These are phyloP conservation scores for Rhabdomys dilectus DNA, from an alignment of 2,113 vertebrate genomes.

Conservation along the genomic window DNA sequence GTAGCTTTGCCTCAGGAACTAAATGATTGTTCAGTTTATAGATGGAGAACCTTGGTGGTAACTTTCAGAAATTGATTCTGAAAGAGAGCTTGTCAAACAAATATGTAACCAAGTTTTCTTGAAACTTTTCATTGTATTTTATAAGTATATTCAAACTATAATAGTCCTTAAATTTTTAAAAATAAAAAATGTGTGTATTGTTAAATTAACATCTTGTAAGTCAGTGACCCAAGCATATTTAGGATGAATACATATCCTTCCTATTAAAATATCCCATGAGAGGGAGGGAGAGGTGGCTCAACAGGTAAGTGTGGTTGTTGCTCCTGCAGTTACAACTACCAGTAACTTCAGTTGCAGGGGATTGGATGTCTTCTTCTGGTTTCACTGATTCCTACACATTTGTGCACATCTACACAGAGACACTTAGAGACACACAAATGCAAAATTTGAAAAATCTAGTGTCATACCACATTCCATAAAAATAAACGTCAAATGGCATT, in stretches of 20 bases:
- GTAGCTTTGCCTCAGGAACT: background rate
- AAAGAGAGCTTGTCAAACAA: background rate
- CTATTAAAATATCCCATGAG: background rate
- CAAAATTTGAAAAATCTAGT: background rate
- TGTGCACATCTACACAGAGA: background rate
- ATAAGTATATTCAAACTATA: background rate
- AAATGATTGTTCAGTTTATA: background rate
- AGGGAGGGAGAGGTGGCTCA: background rate
- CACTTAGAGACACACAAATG: background rate
- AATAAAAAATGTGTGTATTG: background rate
- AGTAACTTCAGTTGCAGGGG: background rate
- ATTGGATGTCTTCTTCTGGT: background rate
- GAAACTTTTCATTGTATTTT: background rate
- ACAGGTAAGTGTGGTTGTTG: too few species aligned
- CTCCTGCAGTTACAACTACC: background rate
- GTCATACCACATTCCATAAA: background rate
- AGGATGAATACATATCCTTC: background rate
- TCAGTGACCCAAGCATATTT: background rate
- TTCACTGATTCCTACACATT: background rate
- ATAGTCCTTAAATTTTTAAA: background rate
- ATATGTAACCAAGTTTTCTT: conserved; percentile 9
- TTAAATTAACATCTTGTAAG: background rate
- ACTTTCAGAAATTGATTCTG: background rate
- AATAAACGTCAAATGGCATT: background rate
- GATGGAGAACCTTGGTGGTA: background rate